Conservation (phyloP, 2,113 vertebrate species). For the Furnarius figulus region DNA sequence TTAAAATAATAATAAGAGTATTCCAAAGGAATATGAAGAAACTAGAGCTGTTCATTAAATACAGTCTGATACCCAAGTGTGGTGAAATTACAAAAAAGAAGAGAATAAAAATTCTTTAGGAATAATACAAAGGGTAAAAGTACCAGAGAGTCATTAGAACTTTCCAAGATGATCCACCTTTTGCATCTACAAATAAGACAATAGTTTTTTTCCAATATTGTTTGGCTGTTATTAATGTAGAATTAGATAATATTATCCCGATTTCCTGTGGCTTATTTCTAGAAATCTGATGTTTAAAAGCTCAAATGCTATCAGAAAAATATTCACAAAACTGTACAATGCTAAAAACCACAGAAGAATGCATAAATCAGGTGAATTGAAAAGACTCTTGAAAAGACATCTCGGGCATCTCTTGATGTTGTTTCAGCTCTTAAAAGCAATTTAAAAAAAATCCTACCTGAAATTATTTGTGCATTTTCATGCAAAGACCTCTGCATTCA, state of each 20-base stretch:
- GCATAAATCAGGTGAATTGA: slow-evolving; percentile 31
- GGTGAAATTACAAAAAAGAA: background rate
- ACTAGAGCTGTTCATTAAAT: background rate
- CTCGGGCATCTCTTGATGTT: background rate
- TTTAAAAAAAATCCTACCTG: slow-evolving; percentile 29
- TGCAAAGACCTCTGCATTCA: slow-evolving; percentile 66
- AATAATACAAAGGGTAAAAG: background rate
- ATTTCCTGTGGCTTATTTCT: background rate
- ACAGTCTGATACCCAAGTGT: background rate
- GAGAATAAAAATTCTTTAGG: background rate
- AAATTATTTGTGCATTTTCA: slow-evolving; percentile 75
- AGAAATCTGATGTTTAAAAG: background rate
- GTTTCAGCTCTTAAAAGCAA: slow-evolving; percentile 8
- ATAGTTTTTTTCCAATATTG: background rate
- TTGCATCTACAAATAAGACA: background rate
- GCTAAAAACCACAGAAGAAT: background rate
- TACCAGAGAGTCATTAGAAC: background rate
- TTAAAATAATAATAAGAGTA: background rate
- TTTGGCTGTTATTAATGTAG: background rate
- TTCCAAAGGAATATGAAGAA: background rate
- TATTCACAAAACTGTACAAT: slow-evolving; percentile 24
- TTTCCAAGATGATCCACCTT: background rate
- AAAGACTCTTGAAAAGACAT: background rate
- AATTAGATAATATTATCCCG: background rate
- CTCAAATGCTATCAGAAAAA: slow-evolving; percentile 16